Conservation (phyloP, 2,888 invertebrate species). For the Hemithea aestivaria region DNA sequence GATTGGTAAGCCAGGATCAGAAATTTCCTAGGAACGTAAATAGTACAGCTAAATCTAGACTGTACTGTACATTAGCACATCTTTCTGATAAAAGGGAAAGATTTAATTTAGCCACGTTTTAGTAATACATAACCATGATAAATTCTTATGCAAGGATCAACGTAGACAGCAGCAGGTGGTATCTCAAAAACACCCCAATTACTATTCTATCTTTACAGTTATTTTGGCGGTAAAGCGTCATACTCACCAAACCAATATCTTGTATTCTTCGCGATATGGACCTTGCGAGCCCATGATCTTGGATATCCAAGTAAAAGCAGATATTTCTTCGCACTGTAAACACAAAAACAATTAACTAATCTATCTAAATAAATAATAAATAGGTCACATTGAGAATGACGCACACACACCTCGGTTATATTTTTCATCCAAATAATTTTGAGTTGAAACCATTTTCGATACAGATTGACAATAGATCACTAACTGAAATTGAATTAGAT, state of each 20-base stretch:
- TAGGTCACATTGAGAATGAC: conserved; percentile 37
- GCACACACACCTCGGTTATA: conserved; percentile 62
- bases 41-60: conserved; percentile 22
- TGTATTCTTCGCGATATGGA: conserved; percentile 84
- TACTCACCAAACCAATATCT: conserved; percentile 85
- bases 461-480: conserved; percentile 23
- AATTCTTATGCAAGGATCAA: too few species aligned
- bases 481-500: conserved; percentile 14
- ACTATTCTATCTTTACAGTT: too few species aligned
- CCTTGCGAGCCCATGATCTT: conserved; percentile 82
- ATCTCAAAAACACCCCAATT: too few species aligned
- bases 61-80: neutral
- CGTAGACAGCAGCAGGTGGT: too few species aligned
- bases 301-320: conserved; percentile 87
- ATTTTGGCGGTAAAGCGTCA: conserved; percentile 49
- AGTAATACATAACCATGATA: conserved; percentile 45
- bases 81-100: conserved; percentile 11
- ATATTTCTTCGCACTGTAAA: conserved; percentile 80
- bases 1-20: conserved; percentile 23
- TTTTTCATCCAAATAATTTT: conserved; percentile 69
- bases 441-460: conserved; percentile 65
- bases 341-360: conserved; percentile 25
- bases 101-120: conserved; percentile 31
- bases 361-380: conserved; percentile 17
- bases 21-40: conserved; percentile 36